A percentile compares a stretch with the other conserved stretches of the same genome.
Conservation (phyloP, 2,797 vertebrate species). For the Acanthurus lineatus region DNA sequence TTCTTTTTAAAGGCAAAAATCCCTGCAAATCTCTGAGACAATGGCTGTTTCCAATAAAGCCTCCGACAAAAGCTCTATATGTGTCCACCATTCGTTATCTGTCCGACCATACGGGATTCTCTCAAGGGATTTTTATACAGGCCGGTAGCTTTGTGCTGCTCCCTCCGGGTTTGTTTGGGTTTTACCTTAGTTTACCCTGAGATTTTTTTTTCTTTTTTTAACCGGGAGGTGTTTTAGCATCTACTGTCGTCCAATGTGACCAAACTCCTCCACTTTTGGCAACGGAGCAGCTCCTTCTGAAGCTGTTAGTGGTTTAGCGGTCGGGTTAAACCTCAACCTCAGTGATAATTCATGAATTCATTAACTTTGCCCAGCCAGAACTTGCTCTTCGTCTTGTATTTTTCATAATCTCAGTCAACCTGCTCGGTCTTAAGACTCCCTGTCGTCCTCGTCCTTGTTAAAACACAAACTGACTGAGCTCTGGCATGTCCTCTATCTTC, state of each 20-base stretch:
- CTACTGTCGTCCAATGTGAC: neutral
- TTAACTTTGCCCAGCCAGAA: neutral
- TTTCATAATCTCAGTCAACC: neutral
- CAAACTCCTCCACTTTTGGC: neutral
- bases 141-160: slow-evolving; percentile 33
- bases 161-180: slow-evolving; percentile 6
- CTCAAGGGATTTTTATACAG: slow-evolving; percentile 56
- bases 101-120: slow-evolving; percentile 58
- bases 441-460: slow-evolving; percentile 23
- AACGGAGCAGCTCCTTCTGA: neutral
- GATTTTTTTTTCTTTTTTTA: neutral
- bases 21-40: slow-evolving; percentile 78
- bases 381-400: neutral
- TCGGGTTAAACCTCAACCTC: neutral
- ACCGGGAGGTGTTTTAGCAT: slow-evolving; percentile 13
- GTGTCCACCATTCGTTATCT: slow-evolving; percentile 68
- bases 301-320: slow-evolving; percentile 6
- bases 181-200: slow-evolving; percentile 48
- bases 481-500: slow-evolving; percentile 5
- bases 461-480: slow-evolving; percentile 6
- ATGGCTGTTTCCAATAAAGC: slow-evolving; percentile 68
- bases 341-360: neutral
- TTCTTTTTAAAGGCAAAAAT: slow-evolving; percentile 78
- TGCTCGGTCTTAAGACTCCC: neutral
- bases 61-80: slow-evolving; percentile 54